Conservation (phyloP, 2,797 vertebrate species). For the Euthynnus affinis region DNA sequence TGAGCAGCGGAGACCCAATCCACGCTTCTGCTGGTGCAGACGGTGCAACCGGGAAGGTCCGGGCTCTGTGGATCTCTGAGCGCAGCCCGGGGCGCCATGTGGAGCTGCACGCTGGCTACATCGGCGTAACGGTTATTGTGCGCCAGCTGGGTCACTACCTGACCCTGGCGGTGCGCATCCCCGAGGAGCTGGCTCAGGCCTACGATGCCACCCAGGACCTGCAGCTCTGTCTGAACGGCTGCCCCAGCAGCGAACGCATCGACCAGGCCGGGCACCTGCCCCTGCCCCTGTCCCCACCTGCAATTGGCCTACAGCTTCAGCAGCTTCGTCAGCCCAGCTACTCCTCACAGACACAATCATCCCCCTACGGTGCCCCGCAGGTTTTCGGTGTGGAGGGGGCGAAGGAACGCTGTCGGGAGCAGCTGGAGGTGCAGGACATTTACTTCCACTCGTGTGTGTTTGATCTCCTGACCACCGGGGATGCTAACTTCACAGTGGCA, state of each 20-base stretch:
- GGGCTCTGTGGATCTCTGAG: slow-evolving; percentile 92
- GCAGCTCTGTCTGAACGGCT: slow-evolving; percentile 96
- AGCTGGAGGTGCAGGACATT: slow-evolving; percentile 94
- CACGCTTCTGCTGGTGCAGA: slow-evolving; percentile 82
- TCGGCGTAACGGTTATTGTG: slow-evolving; percentile 94
- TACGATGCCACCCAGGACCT: slow-evolving; percentile 95
- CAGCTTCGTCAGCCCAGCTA: slow-evolving; percentile 70
- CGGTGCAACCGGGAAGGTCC: slow-evolving; percentile 84
- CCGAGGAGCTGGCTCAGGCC: slow-evolving; percentile 91
- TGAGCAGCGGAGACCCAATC: slow-evolving; percentile 88
- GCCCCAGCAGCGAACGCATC: slow-evolving; percentile 92
- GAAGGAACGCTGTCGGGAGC: slow-evolving; percentile 90
- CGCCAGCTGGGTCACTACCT: slow-evolving; percentile 95
- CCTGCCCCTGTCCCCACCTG: slow-evolving; percentile 82
- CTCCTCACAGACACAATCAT: slow-evolving; percentile 71
- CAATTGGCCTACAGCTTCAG: slow-evolving; percentile 81
- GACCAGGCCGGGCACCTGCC: slow-evolving; percentile 88
- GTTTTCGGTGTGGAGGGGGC: slow-evolving; percentile 90
- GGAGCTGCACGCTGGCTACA: slow-evolving; percentile 94
- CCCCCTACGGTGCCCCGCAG: slow-evolving; percentile 60
- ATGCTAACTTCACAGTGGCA: slow-evolving; percentile 94
- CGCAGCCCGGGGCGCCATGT: slow-evolving; percentile 89
- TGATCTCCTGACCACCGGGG: slow-evolving; percentile 96
- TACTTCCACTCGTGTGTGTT: slow-evolving; percentile 98
- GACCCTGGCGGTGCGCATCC: slow-evolving; percentile 94